These are phyloP conservation scores for Acanthosepion esculentum DNA, from an alignment of 2,888 invertebrate species.

Conservation along the genomic window DNA sequence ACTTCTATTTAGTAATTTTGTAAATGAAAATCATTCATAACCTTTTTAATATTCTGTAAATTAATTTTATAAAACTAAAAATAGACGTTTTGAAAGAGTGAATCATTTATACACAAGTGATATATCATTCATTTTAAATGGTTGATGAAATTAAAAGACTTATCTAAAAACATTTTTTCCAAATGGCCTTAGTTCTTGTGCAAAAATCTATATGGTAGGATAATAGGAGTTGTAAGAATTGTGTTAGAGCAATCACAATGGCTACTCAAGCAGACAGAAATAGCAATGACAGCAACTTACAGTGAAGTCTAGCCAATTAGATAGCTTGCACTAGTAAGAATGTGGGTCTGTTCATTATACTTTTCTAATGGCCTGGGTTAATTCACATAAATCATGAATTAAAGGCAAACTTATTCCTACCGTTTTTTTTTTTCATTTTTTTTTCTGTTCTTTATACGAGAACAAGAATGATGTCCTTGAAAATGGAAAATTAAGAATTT, in stretches of 20 bases:
- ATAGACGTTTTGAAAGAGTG: too few relatives aligned
- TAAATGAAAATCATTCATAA: too few relatives aligned
- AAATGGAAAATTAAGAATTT: too few relatives aligned
- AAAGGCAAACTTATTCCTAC: too few relatives aligned
- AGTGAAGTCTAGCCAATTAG: not conserved
- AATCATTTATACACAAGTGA: too few relatives aligned
- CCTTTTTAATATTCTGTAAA: too few relatives aligned
- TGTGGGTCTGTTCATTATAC: not conserved
- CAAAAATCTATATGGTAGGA: not conserved
- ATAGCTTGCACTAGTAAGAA: not conserved
- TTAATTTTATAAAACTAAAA: too few relatives aligned
- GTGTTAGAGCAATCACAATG: not conserved
- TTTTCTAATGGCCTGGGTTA: not conserved
- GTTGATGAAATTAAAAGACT: not conserved
- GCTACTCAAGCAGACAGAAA: slow-evolving; percentile 9
- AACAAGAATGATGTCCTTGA: too few relatives aligned
- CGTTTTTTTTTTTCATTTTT: too few relatives aligned
- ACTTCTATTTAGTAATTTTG: too few relatives aligned
- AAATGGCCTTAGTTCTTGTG: not conserved
- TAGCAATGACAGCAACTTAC: not conserved
- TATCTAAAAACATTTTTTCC: not conserved
- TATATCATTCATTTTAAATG: not conserved
- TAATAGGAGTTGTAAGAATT: not conserved
- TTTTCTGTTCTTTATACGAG: too few relatives aligned
- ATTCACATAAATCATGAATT: too few relatives aligned